Evolutionary conservation across 2,888 invertebrate species (phyloP).

Genomic region (Nebria brevicollis): DNA sequence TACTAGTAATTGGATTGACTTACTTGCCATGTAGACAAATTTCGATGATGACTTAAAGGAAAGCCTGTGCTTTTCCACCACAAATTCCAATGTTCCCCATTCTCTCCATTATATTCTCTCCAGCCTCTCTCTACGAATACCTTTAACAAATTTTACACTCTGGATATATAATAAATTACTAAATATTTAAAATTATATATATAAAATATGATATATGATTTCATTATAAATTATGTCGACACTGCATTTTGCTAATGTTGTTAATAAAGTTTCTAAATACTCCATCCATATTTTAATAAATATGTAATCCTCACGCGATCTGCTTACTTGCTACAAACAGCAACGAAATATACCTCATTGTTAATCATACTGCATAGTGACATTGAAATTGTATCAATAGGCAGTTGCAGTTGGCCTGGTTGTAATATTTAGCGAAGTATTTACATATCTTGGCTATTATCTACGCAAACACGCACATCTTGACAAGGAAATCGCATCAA

Average conservation of each 20-base stretch:
- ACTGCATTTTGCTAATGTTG: background rate
- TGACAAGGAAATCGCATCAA: background rate
- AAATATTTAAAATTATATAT: too few species aligned
- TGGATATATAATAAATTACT: too few species aligned
- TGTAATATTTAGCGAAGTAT: background rate
- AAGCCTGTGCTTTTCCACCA: slow-evolving; percentile 88
- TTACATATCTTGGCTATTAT: background rate
- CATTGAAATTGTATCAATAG: slow-evolving; percentile 37
- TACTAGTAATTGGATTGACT: slow-evolving; percentile 26
- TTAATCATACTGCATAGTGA: slow-evolving; percentile 18
- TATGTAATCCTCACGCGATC: slow-evolving; percentile 33
- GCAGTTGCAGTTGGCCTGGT: slow-evolving; percentile 24
- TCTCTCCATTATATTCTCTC: slow-evolving; percentile 76
- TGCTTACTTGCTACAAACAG: slow-evolving; percentile 12
- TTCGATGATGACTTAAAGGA: slow-evolving; percentile 71
- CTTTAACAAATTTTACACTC: slow-evolving; percentile 58
- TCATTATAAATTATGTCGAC: background rate
- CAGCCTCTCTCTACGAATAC: slow-evolving; percentile 84
- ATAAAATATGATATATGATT: background rate
- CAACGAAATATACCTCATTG: background rate
- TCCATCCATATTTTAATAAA: slow-evolving; percentile 26
- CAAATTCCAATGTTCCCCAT: slow-evolving; percentile 80
- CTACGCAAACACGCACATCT: background rate
- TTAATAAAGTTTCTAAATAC: slow-evolving; percentile 2
- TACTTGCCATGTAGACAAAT: slow-evolving; percentile 78